Evolutionary conservation across 2,888 invertebrate genomes (phyloP), one percentile per base, ranked within the genome.

Genomic region (Linhomoeus sp.): DNA sequence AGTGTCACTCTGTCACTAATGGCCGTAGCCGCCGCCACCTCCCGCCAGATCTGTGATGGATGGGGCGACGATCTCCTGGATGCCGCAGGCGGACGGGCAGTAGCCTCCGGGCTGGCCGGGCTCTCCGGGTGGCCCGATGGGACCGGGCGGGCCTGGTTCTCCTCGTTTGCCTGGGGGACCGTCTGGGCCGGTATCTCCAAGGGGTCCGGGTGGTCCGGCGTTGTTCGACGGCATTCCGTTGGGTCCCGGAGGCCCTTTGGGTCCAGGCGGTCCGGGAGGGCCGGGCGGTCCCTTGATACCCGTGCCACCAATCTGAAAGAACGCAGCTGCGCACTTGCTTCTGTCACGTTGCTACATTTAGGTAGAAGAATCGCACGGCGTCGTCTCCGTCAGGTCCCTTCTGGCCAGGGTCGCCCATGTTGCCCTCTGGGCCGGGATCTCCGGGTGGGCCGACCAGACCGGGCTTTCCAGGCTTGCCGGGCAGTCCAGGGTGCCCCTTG

Each of bases 371-470:
- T 14, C 2, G 24, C 12, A 29, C 29, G 3, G 56, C 52, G 47
- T 61, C 61, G 45, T 61, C 61, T 49, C 61, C 61, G 35, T 61
- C 60, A 43, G 61, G 61, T 33, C 61, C 61, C 47, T 57, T 55
- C 47, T 54, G 54, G 5, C 41, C 41, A 12, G 41, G 26, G n/a
- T 52, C 33, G 14, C 29, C 29, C 40, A 53, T 53, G 42, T 49
- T 48, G n/a, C 60, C 60, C 17, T 59, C 58, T 37, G 60, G 59
- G 50, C 61, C 61, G 17, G 55, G 55, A 45, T 58, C 58, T 51
- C 61, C 61, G 20, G 58, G 54, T 39, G 45, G 45, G 47, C 60
- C 60, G 24, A 57, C 55, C 33, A 55, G 51, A 41, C 60, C 60
- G 7, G 57, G 58, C 41, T 57, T 58, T 45, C 61, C 62, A 41